These are phyloP conservation scores for Schrankia costaestrigalis DNA, from an alignment of 2,888 invertebrate genomes.

Conservation along the genomic window DNA sequence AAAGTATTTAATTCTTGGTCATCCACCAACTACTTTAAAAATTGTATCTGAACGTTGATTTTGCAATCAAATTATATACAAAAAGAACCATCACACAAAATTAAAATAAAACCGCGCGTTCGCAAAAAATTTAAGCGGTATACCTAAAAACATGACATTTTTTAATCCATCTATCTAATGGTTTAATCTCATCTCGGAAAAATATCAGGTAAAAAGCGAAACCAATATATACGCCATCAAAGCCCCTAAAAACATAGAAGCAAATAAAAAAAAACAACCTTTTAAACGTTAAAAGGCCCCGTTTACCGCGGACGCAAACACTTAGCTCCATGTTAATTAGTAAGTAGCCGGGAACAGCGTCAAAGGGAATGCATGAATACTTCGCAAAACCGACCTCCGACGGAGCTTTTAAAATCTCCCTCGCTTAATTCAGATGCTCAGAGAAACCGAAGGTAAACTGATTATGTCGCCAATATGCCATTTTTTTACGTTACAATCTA, in stretches of 20 bases:
- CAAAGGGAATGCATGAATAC: constrained; percentile 81
- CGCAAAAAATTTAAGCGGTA: constrained; percentile 12
- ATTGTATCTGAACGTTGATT: no score
- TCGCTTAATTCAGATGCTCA: constrained; percentile 66
- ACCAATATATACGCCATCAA: constrained; percentile 69
- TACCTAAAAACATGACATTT: constrained; percentile 29
- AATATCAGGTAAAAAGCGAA: constrained; percentile 63
- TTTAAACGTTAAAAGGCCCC: constrained; percentile 78
- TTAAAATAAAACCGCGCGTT: constrained; percentile 6
- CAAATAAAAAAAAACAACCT: constrained; percentile 64
- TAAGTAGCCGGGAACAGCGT: constrained; percentile 76
- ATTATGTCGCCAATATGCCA: constrained; percentile 72
- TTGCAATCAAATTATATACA: no score
- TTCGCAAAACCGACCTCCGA: constrained; percentile 66
- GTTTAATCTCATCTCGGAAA: constrained; percentile 62
- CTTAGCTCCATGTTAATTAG: constrained; percentile 78
- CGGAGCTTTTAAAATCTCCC: constrained; percentile 76
- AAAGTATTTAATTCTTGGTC: no score
- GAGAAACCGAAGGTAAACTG: constrained; percentile 75
- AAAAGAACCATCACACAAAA: background rate
- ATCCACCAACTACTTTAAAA: no score
- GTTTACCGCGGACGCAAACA: constrained; percentile 80
- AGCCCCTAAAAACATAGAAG: constrained; percentile 68
- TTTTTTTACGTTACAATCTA: constrained; percentile 58
- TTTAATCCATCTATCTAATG: constrained; percentile 46